Conservation (phyloP, 2,888 invertebrate species). For the Vandiemenella viatica region DNA sequence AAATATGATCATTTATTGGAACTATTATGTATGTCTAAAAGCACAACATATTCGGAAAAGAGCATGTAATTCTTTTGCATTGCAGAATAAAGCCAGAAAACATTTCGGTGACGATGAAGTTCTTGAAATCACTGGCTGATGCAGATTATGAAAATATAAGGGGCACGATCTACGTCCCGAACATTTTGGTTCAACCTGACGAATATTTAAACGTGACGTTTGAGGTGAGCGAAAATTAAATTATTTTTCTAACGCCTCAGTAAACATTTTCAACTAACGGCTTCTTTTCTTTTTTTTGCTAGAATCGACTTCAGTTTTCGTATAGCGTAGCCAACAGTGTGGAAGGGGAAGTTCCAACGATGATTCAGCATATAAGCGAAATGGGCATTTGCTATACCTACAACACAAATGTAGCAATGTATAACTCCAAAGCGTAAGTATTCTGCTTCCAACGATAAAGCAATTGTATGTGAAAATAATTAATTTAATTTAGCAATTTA, state of each 20-base stretch:
- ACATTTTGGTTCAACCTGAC: no score
- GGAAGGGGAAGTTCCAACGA: constrained; percentile 7
- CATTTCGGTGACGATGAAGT: no score
- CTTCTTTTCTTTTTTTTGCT: constrained; percentile 4
- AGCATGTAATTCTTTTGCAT: no score
- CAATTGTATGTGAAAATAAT: not conserved
- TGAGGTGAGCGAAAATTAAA: not conserved
- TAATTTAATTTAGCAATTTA: not conserved
- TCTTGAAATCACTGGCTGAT: no score
- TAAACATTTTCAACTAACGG: not conserved
- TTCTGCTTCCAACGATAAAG: constrained; percentile 6
- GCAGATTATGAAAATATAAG: no score
- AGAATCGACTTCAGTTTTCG: not conserved
- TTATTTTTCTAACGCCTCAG: no score
- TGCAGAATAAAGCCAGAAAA: no score
- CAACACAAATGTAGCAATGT: constrained; percentile 46
- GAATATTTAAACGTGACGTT: not conserved
- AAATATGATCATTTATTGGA: no score
- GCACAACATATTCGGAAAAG: no score
- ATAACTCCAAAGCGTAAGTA: constrained; percentile 40
- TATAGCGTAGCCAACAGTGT: not conserved
- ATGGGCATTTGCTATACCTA: constrained; percentile 54
- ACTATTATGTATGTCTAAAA: no score
- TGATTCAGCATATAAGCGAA: constrained; percentile 27
- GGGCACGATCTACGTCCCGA: no score